phyloP scores from a whole-genome alignment of 2,113 vertebrate genomes.

The Ursus arctos region DNA sequence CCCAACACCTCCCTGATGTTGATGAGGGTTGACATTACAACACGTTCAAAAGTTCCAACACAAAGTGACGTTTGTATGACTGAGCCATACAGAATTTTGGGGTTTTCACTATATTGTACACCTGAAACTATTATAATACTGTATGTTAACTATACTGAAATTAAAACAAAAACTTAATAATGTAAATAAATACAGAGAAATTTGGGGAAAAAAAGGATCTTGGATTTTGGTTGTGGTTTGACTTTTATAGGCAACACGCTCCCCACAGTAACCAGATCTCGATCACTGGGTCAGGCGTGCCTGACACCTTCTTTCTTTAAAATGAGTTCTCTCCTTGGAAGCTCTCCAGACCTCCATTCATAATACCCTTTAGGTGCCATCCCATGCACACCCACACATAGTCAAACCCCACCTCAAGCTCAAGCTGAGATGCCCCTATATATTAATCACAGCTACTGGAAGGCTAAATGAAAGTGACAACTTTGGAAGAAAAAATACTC shows the following conservation, averaged over 20 bases:
- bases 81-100: background rate
- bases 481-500: slow-evolving; percentile 38
- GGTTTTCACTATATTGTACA: background rate
- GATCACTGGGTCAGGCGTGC: background rate
- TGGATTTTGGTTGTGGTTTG: slow-evolving; percentile 2
- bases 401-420: background rate
- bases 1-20: background rate
- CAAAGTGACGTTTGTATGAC: background rate
- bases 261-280: background rate
- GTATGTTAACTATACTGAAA: background rate
- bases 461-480: background rate
- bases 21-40: background rate
- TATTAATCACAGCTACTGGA: slow-evolving; percentile 5
- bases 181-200: background rate
- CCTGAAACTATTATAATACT: background rate
- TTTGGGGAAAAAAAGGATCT: background rate
- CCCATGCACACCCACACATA: background rate
- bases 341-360: background rate
- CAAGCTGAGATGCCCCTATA: background rate
- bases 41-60: background rate
- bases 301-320: background rate
- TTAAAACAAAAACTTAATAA: background rate
- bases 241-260: background rate
- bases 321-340: background rate
- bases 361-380: background rate